These are phyloP conservation scores for Enteromius radiatus DNA, from an alignment of 2,797 vertebrate genomes.

Conservation along the genomic window DNA sequence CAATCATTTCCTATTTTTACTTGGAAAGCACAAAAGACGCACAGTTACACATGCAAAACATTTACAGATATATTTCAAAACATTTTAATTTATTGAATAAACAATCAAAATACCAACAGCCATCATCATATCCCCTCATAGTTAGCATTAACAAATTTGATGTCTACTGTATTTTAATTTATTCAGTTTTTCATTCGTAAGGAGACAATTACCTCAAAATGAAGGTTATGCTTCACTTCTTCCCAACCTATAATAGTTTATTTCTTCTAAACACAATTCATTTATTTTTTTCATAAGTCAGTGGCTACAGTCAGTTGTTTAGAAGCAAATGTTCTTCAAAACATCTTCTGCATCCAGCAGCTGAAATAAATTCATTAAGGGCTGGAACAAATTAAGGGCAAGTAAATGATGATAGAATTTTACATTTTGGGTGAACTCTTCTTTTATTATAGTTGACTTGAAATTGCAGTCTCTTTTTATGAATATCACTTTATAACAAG, in stretches of 20 bases:
- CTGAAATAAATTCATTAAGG: not conserved
- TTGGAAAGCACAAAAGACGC: not conserved
- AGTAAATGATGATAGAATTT: not conserved
- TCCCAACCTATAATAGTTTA: not conserved
- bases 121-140: not conserved
- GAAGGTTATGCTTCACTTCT: not conserved
- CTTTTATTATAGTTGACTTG: not conserved
- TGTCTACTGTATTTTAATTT: not conserved
- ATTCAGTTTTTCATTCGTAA: not conserved
- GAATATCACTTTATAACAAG: not conserved
- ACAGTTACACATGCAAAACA: not conserved
- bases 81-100: conserved; percentile 2
- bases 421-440: not conserved
- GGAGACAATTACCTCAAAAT: not conserved
- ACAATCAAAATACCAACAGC: not conserved
- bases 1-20: not conserved
- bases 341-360: not conserved
- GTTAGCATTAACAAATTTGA: not conserved
- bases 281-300: not conserved
- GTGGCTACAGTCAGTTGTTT: not conserved
- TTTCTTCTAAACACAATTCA: not conserved
- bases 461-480: not conserved
- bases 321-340: not conserved
- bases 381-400: not conserved
- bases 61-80: not conserved